Evolutionary conservation across 2,797 vertebrate species (phyloP), one percentile per base, ranked within the genome.

Genomic region (Orestias chungarensis): DNA sequence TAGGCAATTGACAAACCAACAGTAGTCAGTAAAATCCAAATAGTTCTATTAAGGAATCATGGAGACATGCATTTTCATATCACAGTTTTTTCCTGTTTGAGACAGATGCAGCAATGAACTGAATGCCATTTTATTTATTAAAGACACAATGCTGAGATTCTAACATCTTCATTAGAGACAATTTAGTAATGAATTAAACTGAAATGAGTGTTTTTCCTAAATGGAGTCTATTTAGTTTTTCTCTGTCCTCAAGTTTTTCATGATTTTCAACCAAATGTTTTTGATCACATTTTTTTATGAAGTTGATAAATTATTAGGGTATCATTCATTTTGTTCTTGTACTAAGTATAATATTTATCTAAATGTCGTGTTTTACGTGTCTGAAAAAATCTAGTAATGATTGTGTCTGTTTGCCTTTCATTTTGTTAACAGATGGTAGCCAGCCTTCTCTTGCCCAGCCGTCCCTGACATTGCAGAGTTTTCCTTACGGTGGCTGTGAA

Each of bases 391-490:
- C 14, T 40, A 40, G 25, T 69, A 70, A 66, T 75, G 66, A 66
- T 69, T 54, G 15, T 52, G 10, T 29, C 49, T 17, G 18, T 40
- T 55, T 54, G 46, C 64, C 29, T 68, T 55, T 70, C 18, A 72
- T 35, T 71, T 73, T 78, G 68, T 85, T 88, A 23, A 88, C 95
- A 98, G 97, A 97, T 85, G 95, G 95, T 73, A 96, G 96, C 91
- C 96, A 96, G 2, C 96, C 96, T 2, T 97, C 98, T 64, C 92
- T 98, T 78, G 89, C 94, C 55, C 97, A 98, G 90, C 96, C 97
- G 0, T 97, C 96, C 0, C 90, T 98, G 87, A 97, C 96, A 55
- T 96, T 99, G 88, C 97, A 98, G 94, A 97, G 96, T 4, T 98
- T 97, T 81, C 96, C 97, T 1, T 98, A 98, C 59, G 95, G 96